Evolutionary conservation across 2,888 invertebrate genomes (phyloP).

Genomic region (Gastrophysa polygoni): DNA sequence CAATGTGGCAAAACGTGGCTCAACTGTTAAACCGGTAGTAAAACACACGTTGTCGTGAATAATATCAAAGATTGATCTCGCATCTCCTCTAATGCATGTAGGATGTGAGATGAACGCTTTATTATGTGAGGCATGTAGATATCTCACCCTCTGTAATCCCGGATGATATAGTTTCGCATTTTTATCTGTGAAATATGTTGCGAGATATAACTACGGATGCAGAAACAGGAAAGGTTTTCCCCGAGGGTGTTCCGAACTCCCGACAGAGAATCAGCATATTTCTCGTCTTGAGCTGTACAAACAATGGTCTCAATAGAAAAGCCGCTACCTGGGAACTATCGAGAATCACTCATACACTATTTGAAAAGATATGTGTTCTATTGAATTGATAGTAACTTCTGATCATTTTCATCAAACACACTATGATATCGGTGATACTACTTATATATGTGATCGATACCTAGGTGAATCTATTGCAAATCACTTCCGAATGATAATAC

Average conservation of each 20-base stretch:
- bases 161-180: conserved; percentile 12
- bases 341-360: no score
- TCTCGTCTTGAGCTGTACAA: neutral
- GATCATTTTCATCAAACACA: no score
- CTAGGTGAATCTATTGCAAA: no score
- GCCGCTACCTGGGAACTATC: neutral
- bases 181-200: conserved; percentile 16
- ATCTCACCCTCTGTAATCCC: conserved; percentile 16
- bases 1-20: conserved; percentile 6
- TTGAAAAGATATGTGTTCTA: no score
- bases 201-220: conserved; percentile 6
- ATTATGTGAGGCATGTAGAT: conserved; percentile 18
- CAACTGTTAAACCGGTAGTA: neutral
- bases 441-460: no score
- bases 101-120: conserved; percentile 3
- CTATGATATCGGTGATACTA: no score
- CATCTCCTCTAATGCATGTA: conserved; percentile 20
- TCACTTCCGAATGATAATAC: no score
- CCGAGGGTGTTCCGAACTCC: neutral
- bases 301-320: neutral
- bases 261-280: neutral
- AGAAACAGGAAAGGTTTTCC: conserved; percentile 4
- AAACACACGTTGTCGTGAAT: conserved; percentile 16
- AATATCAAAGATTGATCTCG: conserved; percentile 23
- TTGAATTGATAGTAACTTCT: no score